These are phyloP conservation scores for Vidua macroura DNA, from an alignment of 2,113 vertebrate genomes.

Conservation along the genomic window DNA sequence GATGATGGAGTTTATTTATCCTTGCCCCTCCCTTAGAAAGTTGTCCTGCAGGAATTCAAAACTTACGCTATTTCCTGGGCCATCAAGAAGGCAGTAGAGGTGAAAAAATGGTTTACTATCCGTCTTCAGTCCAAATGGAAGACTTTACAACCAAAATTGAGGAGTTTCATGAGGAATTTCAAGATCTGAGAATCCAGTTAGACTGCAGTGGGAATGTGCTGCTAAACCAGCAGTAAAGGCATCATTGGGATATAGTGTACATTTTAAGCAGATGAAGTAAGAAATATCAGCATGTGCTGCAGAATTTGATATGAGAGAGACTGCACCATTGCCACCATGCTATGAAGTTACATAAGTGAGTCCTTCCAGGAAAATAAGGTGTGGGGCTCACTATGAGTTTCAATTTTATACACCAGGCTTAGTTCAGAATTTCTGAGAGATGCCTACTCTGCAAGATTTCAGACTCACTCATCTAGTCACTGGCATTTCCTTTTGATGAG, in stretches of 20 bases:
- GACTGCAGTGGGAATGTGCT: background rate
- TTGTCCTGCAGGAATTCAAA: background rate
- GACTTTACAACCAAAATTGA: background rate
- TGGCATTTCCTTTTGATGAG: background rate
- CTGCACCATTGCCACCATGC: background rate
- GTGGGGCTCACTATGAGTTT: background rate
- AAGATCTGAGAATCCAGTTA: background rate
- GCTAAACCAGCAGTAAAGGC: background rate
- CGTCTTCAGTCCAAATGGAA: background rate
- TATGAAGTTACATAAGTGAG: background rate
- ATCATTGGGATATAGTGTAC: background rate
- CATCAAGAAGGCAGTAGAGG: background rate
- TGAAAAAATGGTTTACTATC: background rate
- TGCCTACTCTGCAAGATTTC: background rate
- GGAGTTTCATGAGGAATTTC: background rate
- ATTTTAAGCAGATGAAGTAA: background rate
- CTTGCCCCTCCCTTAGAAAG: background rate
- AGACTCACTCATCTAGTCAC: background rate
- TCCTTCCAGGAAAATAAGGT: background rate
- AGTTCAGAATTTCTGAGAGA: background rate
- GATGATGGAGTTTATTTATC: background rate
- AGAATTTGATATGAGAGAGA: background rate
- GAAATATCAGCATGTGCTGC: background rate
- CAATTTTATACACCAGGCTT: background rate
- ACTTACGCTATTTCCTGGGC: background rate